Percentiles rank a stretch among this genome's conserved stretches.
phyloP scores from a whole-genome alignment of 2,113 vertebrate genomes.

The Tyto alba region DNA sequence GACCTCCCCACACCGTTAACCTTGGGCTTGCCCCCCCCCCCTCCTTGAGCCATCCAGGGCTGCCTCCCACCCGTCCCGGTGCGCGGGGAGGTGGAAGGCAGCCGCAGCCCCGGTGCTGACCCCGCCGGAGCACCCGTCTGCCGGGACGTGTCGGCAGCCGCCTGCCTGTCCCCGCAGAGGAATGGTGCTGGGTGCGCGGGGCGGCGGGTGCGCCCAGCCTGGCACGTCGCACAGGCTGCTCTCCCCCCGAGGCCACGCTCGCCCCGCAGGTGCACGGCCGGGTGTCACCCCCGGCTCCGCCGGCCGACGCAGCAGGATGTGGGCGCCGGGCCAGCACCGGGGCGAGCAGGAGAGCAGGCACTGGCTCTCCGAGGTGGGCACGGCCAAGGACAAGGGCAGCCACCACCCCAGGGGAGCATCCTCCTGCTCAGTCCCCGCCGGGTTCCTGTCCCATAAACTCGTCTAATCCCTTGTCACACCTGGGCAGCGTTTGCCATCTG shows the following conservation, averaged over 20 bases:
- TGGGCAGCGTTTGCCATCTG: background rate
- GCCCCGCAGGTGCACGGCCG: accelerated
- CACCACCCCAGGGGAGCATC: background rate
- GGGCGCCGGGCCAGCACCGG: background rate
- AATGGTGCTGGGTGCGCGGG: background rate
- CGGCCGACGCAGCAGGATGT: accelerated
- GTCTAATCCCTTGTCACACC: background rate
- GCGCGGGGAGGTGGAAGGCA: background rate
- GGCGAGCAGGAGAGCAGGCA: accelerated
- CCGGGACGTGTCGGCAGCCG: background rate
- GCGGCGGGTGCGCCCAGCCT: background rate
- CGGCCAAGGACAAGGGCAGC: background rate
- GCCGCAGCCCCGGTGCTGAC: background rate
- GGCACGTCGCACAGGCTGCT: background rate
- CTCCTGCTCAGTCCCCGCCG: background rate
- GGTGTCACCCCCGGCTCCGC: background rate
- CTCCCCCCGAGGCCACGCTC: background rate
- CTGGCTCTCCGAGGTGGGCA: background rate
- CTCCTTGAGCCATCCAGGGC: too few relatives aligned
- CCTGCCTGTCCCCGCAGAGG: background rate
- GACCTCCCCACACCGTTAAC: background rate
- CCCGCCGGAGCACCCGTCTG: background rate
- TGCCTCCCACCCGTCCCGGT: accelerated
- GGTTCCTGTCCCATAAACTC: background rate
- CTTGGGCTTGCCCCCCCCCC: background rate